phyloP scores from a whole-genome alignment of 2,797 vertebrate genomes.

The Acipenser transmontanus region DNA sequence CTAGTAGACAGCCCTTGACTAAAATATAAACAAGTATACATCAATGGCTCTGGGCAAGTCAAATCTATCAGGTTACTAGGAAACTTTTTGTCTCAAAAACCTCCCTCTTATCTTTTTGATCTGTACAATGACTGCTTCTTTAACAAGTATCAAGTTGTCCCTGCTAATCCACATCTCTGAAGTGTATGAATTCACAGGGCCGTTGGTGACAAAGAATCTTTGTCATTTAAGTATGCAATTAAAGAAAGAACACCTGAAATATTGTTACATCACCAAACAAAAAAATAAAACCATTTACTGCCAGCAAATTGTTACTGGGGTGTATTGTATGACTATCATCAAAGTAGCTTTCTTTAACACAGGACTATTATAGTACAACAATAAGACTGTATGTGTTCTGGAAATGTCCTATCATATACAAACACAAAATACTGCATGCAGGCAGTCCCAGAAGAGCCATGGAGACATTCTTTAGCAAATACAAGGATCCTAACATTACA shows the following conservation, averaged over 20 bases:
- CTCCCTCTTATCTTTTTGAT: slow-evolving; percentile 24
- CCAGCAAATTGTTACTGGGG: slow-evolving; percentile 18
- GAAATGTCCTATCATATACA: not conserved
- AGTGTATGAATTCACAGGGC: slow-evolving; percentile 16
- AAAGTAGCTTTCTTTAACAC: slow-evolving; percentile 34
- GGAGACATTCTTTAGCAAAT: slow-evolving; percentile 5
- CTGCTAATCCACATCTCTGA: slow-evolving; percentile 18
- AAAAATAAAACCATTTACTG: slow-evolving; percentile 13
- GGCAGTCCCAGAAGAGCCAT: not conserved
- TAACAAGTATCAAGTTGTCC: slow-evolving; percentile 21
- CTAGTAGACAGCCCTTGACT: slow-evolving; percentile 10
- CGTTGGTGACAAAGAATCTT: slow-evolving; percentile 19
- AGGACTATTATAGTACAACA: slow-evolving; percentile 35
- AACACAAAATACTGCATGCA: not conserved
- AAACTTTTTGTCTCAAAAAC: slow-evolving; percentile 29
- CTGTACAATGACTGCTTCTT: slow-evolving; percentile 23
- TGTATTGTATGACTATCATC: slow-evolving; percentile 37
- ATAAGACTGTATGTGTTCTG: slow-evolving; percentile 3
- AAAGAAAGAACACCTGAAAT: slow-evolving; percentile 25
- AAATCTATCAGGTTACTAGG: slow-evolving; percentile 23
- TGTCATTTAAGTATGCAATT: slow-evolving; percentile 15
- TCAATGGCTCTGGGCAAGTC: slow-evolving; percentile 24
- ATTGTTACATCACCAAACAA: slow-evolving; percentile 17
- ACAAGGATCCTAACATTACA: slow-evolving; percentile 12
- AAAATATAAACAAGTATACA: slow-evolving; percentile 24